Percentiles rank a stretch among this genome's conserved stretches.
Evolutionary conservation across 2,113 vertebrate species (phyloP).

Genomic region (Ceratotherium simum): DNA sequence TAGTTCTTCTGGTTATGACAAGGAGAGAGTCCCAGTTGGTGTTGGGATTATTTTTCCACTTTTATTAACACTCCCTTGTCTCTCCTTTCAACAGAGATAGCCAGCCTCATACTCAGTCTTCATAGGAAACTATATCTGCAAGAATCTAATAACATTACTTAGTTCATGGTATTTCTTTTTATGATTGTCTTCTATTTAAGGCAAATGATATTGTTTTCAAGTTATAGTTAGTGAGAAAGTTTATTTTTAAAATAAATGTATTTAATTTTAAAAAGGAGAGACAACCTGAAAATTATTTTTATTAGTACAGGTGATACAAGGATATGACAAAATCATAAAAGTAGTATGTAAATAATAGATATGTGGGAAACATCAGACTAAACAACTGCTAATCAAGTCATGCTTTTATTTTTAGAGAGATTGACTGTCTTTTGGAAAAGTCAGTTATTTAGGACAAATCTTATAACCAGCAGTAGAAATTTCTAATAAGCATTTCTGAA

Average conservation of each 20-base stretch:
- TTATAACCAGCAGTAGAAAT: slow-evolving; percentile 8
- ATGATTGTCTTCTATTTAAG: slow-evolving; percentile 7
- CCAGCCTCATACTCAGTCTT: not conserved
- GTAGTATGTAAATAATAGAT: not conserved
- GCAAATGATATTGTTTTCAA: slow-evolving; percentile 22
- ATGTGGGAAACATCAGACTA: not conserved
- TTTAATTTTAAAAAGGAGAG: not conserved
- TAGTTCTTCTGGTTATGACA: not conserved
- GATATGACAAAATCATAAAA: slow-evolving; percentile 37
- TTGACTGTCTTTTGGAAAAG: not conserved
- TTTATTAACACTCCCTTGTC: not conserved
- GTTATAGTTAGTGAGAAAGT: not conserved
- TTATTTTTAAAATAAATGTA: slow-evolving; percentile 25
- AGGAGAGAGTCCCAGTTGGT: not conserved
- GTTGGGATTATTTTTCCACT: not conserved
- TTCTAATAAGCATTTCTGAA: slow-evolving; percentile 13
- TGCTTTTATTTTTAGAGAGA: slow-evolving; percentile 25
- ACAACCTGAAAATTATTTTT: not conserved
- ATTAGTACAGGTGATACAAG: not conserved
- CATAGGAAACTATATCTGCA: not conserved
- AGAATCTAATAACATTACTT: slow-evolving; percentile 12
- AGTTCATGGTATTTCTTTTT: not conserved
- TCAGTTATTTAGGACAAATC: slow-evolving; percentile 5
- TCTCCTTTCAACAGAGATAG: not conserved
- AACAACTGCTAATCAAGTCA: not conserved